Base-by-base conservation (phyloP, 2,797 vertebrate species). In the Nasua narica region DNA sequence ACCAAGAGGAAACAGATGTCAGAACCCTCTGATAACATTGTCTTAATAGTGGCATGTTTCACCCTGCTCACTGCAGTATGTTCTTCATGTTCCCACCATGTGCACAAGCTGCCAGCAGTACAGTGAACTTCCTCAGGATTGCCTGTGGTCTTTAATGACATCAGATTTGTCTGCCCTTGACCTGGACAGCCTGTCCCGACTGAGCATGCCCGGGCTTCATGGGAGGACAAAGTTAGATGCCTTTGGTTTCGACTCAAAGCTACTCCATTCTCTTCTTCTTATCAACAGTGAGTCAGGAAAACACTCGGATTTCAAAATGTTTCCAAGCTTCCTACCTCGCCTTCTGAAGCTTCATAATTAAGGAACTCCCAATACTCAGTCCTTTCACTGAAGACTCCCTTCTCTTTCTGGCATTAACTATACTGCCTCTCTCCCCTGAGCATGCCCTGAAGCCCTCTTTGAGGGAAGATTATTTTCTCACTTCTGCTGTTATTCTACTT, bases 401-500 rank as follows among this genome's bases (percentile, higher is more conserved):
- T 82, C 77, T 40, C 48, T 91, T 95, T 7, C 77, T 88, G 74
- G 43, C 54, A 21, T 62, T 82, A 62, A 72, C 78, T 87, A 85
- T 90, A 88, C 67, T 37, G 32, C 23, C 23, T 72, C 40, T 87
- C n/a, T 95, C 94, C 67, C 77, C 8, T 0, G 32, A 96, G 92
- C 3, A 81, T 4, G n/a, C 3, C 82, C 35, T 83, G 60, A 69
- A 29, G n/a, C n/a, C 21, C 37, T 88, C 85, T 93, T 85, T n/a
- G 29, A 96, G 72, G 72, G 89, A 91, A 96, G n/a, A 79, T 92
- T 88, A 72, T 95, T 92, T 85, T 95, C 81, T 93, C 50, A 18
- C 62, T 54, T 52, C 72, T 94, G 58, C 94, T 91, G 23, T 95
- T 88, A 92, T 95, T 95, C 94, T 95, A 1, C 84, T 94, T 96